Evolutionary conservation across 2,888 invertebrate species (phyloP).

Genomic region (Synanthedon tipuliformis): DNA sequence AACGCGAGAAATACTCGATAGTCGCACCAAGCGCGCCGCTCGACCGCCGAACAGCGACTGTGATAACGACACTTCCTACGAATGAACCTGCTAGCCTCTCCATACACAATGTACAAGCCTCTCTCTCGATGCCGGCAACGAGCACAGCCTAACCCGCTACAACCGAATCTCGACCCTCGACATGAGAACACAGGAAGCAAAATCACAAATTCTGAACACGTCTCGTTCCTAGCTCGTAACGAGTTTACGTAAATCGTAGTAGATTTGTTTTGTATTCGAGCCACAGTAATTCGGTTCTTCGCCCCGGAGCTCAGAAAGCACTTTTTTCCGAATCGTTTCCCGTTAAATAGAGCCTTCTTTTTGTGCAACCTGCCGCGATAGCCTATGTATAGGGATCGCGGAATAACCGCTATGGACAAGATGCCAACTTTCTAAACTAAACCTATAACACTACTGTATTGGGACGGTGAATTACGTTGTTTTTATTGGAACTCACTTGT

Average conservation of each 20-base stretch:
- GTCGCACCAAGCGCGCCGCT: conserved; percentile 45
- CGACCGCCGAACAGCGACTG: conserved; percentile 65
- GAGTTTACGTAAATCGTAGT: conserved; percentile 68
- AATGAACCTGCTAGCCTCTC: conserved; percentile 57
- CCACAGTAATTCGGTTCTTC: conserved; percentile 60
- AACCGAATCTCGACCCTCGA: conserved; percentile 34
- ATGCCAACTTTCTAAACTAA: conserved; percentile 68
- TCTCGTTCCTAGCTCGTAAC: conserved; percentile 56
- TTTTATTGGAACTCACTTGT: conserved; percentile 49
- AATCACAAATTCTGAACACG: conserved; percentile 35
- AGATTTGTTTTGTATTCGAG: conserved; percentile 58
- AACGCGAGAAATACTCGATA: conserved; percentile 19
- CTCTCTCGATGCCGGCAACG: conserved; percentile 43
- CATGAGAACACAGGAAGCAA: conserved; percentile 32
- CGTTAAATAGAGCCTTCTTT: conserved; percentile 59
- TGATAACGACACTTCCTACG: conserved; percentile 62
- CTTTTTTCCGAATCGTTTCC: conserved; percentile 53
- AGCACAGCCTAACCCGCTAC: conserved; percentile 25
- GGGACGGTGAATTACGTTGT: conserved; percentile 54
- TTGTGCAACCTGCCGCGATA: conserved; percentile 43
- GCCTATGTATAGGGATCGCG: conserved; percentile 53
- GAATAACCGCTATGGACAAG: conserved; percentile 62
- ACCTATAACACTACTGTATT: conserved; percentile 52
- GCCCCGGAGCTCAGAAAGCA: conserved; percentile 39
- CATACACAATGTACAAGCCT: conserved; percentile 49